Percentiles rank a stretch among this genome's conserved stretches.
Evolutionary conservation across 2,888 invertebrate species (phyloP).

Genomic region (Sisyra nigra): DNA sequence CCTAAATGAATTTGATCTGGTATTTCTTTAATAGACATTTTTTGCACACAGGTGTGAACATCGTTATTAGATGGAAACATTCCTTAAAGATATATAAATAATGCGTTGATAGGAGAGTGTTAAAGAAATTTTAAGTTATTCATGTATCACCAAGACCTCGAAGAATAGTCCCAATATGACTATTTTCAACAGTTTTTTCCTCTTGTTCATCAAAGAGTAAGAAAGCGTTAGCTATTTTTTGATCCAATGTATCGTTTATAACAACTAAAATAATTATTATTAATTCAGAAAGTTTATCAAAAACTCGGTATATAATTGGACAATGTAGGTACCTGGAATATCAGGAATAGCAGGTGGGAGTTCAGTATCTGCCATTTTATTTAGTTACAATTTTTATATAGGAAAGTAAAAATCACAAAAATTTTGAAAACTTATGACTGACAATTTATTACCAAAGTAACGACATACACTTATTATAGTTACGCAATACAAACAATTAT

Average conservation of each 20-base stretch:
- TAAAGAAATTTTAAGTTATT: neutral
- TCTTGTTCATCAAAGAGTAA: slow-evolving; percentile 2
- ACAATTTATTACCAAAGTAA: no score
- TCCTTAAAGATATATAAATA: neutral
- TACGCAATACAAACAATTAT: no score
- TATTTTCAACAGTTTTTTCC: neutral
- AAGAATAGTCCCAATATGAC: neutral
- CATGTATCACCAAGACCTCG: neutral
- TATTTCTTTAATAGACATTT: neutral
- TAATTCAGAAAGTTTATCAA: no score
- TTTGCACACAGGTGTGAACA: neutral
- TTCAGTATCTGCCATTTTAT: no score
- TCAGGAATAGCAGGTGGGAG: no score
- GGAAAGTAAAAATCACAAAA: no score
- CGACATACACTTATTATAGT: no score
- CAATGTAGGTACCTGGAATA: no score
- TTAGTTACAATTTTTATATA: no score
- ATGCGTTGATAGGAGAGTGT: neutral
- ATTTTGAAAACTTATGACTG: no score
- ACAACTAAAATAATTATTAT: neutral
- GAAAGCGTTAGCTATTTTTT: slow-evolving; percentile 1
- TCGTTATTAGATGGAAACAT: neutral
- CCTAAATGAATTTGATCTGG: neutral
- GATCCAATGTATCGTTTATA: neutral
- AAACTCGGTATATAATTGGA: no score